phyloP scores from a whole-genome alignment of 2,113 vertebrate genomes.

The Aspiorhynchus laticeps region DNA sequence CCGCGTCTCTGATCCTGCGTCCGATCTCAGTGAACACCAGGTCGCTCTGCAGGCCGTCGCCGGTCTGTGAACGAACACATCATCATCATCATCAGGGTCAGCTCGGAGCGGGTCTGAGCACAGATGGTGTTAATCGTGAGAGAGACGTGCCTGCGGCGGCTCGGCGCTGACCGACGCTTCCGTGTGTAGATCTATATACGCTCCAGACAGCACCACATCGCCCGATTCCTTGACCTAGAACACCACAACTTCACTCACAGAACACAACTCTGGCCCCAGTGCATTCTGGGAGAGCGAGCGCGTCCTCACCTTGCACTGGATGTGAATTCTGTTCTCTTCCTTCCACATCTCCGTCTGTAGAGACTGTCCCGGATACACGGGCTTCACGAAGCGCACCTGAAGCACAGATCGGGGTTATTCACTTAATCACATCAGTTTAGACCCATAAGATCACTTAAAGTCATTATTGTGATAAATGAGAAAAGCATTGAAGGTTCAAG shows the following conservation, averaged over 20 bases:
- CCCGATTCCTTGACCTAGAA: too few species aligned
- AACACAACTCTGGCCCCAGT: too few species aligned
- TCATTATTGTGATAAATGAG: too few species aligned
- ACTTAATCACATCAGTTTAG: too few species aligned
- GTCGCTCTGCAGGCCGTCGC: constrained; percentile 83
- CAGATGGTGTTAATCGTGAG: neutral
- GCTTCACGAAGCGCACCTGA: constrained; percentile 90
- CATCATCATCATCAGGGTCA: neutral
- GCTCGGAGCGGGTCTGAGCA: too few species aligned
- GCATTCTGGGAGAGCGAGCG: too few species aligned
- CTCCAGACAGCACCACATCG: constrained; percentile 85
- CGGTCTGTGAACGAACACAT: constrained; percentile 62
- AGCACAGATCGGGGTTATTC: neutral
- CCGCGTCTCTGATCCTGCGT: constrained; percentile 80
- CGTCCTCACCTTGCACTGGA: constrained; percentile 88
- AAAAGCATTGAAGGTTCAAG: too few species aligned
- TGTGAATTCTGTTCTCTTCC: constrained; percentile 87
- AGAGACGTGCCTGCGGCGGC: constrained; percentile 65
- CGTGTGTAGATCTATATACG: constrained; percentile 86
- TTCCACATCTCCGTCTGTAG: constrained; percentile 98
- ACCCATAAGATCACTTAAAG: too few species aligned
- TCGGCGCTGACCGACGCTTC: constrained; percentile 52
- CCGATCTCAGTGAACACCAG: constrained; percentile 92
- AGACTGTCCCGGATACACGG: constrained; percentile 89
- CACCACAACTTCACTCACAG: too few species aligned